Percentiles rank a stretch among this genome's conserved stretches.
Conservation (phyloP, 2,797 vertebrate species). For the Rhodeus uyekii region DNA sequence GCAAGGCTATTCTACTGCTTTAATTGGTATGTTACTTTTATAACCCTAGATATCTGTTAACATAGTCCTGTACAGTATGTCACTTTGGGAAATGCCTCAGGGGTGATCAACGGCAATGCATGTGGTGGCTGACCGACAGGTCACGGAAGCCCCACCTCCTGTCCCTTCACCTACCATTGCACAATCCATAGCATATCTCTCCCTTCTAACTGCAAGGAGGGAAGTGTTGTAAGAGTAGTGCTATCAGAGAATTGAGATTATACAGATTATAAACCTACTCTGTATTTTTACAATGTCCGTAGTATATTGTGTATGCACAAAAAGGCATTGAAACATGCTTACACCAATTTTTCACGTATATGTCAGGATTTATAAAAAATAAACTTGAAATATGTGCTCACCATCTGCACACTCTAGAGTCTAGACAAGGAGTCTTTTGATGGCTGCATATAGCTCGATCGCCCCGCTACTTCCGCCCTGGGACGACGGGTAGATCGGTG, state of each 20-base stretch:
- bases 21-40: constrained; percentile 78
- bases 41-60: neutral
- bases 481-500: no score
- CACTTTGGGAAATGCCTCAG: neutral
- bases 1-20: constrained; percentile 83
- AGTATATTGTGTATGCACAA: no score
- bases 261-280: no score
- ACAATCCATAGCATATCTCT: neutral
- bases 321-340: no score
- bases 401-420: neutral
- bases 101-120: neutral
- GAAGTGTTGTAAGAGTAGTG: neutral
- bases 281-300: no score
- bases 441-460: no score
- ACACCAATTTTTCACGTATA: no score
- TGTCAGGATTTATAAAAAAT: no score
- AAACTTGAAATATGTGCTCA: neutral
- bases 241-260: neutral
- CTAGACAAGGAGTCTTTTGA: no score
- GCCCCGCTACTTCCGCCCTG: no score
- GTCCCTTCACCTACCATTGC: neutral
- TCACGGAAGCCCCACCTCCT: neutral
- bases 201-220: neutral
- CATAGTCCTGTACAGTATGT: neutral
- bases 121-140: neutral